A percentile compares a stretch with the other conserved stretches of the same genome.
phyloP scores from a whole-genome alignment of 2,888 invertebrate genomes.

The Globia sparganii region DNA sequence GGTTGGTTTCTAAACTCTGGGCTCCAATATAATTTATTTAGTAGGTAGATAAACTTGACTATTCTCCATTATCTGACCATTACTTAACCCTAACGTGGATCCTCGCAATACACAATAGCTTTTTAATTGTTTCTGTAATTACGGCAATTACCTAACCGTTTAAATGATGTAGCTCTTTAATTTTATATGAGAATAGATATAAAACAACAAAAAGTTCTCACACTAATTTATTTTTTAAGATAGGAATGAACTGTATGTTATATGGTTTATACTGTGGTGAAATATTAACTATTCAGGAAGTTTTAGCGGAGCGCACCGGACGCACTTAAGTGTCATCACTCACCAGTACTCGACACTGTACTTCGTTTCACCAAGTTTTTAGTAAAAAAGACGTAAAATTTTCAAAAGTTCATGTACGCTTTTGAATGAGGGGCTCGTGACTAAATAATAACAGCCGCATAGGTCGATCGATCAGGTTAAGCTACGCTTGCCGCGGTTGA shows the following conservation, averaged over 20 bases:
- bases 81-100: background rate
- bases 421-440: too few species aligned
- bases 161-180: background rate
- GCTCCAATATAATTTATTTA: background rate
- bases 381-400: background rate
- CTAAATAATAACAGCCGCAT: too few species aligned
- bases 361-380: background rate
- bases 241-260: background rate
- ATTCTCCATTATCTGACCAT: background rate
- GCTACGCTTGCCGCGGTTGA: too few species aligned
- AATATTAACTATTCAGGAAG: background rate
- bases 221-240: background rate
- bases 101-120: background rate
- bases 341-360: background rate
- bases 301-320: background rate
- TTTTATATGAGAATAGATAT: background rate
- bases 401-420: background rate
- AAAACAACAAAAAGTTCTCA: too few species aligned
- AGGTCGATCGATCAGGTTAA: too few species aligned
- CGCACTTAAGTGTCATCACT: background rate
- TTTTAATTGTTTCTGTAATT: background rate
- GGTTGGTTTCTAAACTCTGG: background rate
- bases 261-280: background rate
- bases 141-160: too few species aligned
- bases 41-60: too few species aligned